Conservation (phyloP, 2,888 invertebrate genomes). For the Gnatocerus cornutus region DNA sequence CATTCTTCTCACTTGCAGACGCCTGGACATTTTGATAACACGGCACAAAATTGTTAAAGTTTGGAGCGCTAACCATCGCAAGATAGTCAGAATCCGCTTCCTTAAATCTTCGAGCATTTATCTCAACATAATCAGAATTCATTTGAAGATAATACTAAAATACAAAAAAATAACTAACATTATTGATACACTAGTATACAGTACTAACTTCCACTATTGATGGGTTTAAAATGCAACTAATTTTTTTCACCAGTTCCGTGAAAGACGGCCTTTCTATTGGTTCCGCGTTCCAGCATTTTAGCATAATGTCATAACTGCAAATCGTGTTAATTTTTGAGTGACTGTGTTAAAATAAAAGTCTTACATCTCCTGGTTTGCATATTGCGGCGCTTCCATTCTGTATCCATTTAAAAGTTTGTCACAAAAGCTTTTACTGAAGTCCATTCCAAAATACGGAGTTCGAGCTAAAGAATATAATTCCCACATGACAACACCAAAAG, state of each 20-base stretch:
- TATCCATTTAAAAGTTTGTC: slow-evolving; percentile 87
- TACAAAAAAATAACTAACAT: too few species aligned
- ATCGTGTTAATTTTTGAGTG: neutral
- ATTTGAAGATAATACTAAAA: slow-evolving; percentile 93
- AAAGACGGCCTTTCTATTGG: slow-evolving; percentile 88
- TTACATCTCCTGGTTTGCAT: slow-evolving; percentile 86
- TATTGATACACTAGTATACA: too few species aligned
- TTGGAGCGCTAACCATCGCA: slow-evolving; percentile 85
- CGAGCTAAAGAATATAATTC: slow-evolving; percentile 90
- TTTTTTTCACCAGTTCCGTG: slow-evolving; percentile 80
- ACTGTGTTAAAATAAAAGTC: too few species aligned
- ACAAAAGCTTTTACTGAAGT: slow-evolving; percentile 81
- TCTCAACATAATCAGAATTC: slow-evolving; percentile 84
- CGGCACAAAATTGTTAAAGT: slow-evolving; percentile 78
- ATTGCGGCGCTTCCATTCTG: slow-evolving; percentile 90
- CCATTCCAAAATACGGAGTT: slow-evolving; percentile 90
- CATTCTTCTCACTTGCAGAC: too few species aligned
- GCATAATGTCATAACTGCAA: slow-evolving; percentile 84
- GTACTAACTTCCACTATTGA: slow-evolving; percentile 75
- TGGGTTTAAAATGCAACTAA: slow-evolving; percentile 87
- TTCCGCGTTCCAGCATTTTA: slow-evolving; percentile 88
- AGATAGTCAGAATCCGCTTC: slow-evolving; percentile 80
- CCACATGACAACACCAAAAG: slow-evolving; percentile 93
- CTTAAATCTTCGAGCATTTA: slow-evolving; percentile 75
- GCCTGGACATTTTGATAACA: too few species aligned